These are phyloP conservation scores for Tetheella fluctuosa DNA, from an alignment of 2,888 invertebrate species.

Conservation along the genomic window DNA sequence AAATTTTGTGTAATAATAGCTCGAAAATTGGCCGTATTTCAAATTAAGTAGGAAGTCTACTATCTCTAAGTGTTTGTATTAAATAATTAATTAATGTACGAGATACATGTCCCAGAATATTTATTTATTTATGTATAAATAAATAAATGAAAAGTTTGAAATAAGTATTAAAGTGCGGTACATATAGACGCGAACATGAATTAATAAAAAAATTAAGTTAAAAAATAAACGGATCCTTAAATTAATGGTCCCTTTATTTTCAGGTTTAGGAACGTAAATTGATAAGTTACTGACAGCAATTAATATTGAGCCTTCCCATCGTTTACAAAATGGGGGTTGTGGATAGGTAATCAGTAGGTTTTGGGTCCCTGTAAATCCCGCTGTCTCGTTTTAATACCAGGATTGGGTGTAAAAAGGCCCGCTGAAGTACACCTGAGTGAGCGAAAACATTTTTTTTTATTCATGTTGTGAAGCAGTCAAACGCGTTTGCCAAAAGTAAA, in stretches of 20 bases:
- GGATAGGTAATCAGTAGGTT: not conserved
- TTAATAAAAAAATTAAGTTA: not conserved
- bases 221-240: not conserved
- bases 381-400: constrained; percentile 4
- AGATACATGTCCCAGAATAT: too few relatives aligned
- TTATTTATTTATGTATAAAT: too few relatives aligned
- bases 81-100: too few relatives aligned
- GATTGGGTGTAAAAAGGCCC: not conserved
- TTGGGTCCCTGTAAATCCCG: not conserved
- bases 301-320: not conserved
- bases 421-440: not conserved
- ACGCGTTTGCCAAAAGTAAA: too few relatives aligned
- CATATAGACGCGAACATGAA: too few relatives aligned
- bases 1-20: too few relatives aligned
- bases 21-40: too few relatives aligned
- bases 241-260: not conserved
- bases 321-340: not conserved
- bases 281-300: constrained; percentile 2
- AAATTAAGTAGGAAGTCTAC: too few relatives aligned
- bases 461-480: too few relatives aligned
- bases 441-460: not conserved
- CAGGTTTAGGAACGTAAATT: not conserved
- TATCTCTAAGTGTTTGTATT: too few relatives aligned
- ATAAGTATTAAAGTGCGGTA: too few relatives aligned
- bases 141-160: too few relatives aligned